phyloP scores from a whole-genome alignment of 2,113 vertebrate genomes.

The Desmodus rotundus region DNA sequence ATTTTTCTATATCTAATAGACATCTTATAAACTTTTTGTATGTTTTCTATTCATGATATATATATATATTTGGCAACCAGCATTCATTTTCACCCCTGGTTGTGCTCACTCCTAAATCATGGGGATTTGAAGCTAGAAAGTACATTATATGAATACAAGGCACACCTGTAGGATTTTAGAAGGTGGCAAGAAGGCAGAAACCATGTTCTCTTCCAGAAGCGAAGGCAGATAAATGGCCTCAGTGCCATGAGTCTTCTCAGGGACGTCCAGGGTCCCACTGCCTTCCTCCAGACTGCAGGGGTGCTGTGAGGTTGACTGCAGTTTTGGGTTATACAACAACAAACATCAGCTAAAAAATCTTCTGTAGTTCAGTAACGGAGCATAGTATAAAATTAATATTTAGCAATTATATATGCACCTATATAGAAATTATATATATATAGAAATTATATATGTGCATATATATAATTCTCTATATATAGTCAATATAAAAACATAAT shows the following conservation, averaged over 20 bases:
- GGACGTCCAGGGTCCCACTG: neutral
- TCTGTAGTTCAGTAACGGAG: neutral
- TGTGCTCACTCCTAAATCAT: neutral
- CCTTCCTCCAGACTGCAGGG: neutral
- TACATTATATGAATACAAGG: neutral
- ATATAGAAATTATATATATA: too few species aligned
- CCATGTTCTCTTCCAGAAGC: neutral
- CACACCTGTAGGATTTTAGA: neutral
- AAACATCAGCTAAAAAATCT: neutral
- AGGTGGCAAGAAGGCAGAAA: neutral
- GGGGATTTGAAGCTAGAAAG: neutral
- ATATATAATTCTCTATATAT: neutral
- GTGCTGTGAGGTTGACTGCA: neutral
- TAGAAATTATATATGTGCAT: neutral
- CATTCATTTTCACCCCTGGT: neutral
- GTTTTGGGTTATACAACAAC: neutral
- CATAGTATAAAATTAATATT: neutral
- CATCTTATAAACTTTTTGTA: neutral
- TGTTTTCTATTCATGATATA: neutral
- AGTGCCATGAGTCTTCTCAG: neutral
- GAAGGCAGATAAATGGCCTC: neutral
- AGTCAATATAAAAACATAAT: neutral
- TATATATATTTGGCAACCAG: neutral
- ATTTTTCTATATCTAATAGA: neutral
- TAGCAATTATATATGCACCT: neutral